Base-by-base conservation (phyloP, 2,113 vertebrate genomes). In the Microtus richardsoni region DNA sequence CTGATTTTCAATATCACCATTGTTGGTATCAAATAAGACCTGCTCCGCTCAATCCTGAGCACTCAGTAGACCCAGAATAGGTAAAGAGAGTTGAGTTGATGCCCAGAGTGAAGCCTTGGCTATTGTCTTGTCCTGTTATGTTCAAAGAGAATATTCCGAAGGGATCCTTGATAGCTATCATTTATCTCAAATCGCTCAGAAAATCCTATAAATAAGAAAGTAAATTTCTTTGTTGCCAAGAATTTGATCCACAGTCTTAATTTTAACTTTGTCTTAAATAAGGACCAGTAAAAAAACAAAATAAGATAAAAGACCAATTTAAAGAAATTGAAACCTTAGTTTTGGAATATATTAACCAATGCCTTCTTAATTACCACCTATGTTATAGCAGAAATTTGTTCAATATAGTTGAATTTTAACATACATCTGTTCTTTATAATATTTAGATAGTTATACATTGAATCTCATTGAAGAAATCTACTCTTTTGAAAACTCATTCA, bases 211-310 rank as follows among this genome's bases (percentile, higher is more conserved):
- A 26, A 70, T 80, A 10, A 89, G 54, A 93, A 96, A 87, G 49
- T 74, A 96, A 66, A 73, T 22, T 79, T 83, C 30, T 77, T 92
- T 91, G 30, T 89, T 95, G 14, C n/a, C 74, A 22, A 58, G 36
- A 88, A 82, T 60, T 83, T 94, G 60, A 96, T 10, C 82, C 71
- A 58, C n/a, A 66, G 22, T 91, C 24, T 92, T 96, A 78, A 78
- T 36, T 84, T 71, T 96, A 73, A 64, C n/a, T 94, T 85, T 54
- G 4, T 78, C 66, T 83, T 87, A 30, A 82, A 73, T 52, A 95
- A 39, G 9, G 83, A 89, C 82, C 91, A 85, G 5, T 19, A 94
- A 85, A 7, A 5, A 70, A 85, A 82, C 7, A 80, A 44, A 91
- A 77, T 14, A 26, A 5, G 14, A 58, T 58, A 58, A 2, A 90